Conservation (phyloP, 2,888 invertebrate species). For the Drosophila koepferae region DNA sequence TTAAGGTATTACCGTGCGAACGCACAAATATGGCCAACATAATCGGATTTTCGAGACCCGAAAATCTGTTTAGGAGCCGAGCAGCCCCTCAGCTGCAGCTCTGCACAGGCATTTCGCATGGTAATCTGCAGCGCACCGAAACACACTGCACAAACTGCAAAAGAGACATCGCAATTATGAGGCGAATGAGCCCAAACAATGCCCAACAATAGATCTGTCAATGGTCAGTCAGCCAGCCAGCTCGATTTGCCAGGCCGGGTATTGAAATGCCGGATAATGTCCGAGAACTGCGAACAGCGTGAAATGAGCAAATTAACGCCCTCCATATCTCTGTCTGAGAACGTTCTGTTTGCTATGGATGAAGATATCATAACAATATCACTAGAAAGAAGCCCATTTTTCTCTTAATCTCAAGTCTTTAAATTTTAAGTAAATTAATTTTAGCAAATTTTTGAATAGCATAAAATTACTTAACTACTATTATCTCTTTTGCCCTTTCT, state of each 20-base stretch:
- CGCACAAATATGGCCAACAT: constrained; percentile 71
- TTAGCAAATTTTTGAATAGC: neutral
- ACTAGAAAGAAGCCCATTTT: too few species aligned
- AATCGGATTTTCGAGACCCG: constrained; percentile 73
- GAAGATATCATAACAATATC: neutral
- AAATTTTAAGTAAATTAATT: neutral
- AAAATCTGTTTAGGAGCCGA: constrained; percentile 44
- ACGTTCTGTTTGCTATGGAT: neutral
- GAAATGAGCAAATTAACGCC: constrained; percentile 70
- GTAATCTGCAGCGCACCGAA: constrained; percentile 50
- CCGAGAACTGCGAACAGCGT: constrained; percentile 56
- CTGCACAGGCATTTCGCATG: constrained; percentile 13
- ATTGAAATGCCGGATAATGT: constrained; percentile 53
- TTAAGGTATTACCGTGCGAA: constrained; percentile 73
- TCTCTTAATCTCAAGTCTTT: neutral
- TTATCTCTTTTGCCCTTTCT: neutral
- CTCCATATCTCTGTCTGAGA: neutral
- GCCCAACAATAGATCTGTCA: constrained; percentile 44
- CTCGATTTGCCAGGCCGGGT: constrained; percentile 30
- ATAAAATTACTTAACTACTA: neutral
- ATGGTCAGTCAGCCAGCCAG: constrained; percentile 31
- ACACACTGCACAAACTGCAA: constrained; percentile 28
- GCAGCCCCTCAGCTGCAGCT: neutral
- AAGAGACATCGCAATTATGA: constrained; percentile 68
- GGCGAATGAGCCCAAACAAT: constrained; percentile 49